These are phyloP conservation scores for Trematomus loennbergii DNA, from an alignment of 2,113 vertebrate genomes.

Conservation along the genomic window DNA sequence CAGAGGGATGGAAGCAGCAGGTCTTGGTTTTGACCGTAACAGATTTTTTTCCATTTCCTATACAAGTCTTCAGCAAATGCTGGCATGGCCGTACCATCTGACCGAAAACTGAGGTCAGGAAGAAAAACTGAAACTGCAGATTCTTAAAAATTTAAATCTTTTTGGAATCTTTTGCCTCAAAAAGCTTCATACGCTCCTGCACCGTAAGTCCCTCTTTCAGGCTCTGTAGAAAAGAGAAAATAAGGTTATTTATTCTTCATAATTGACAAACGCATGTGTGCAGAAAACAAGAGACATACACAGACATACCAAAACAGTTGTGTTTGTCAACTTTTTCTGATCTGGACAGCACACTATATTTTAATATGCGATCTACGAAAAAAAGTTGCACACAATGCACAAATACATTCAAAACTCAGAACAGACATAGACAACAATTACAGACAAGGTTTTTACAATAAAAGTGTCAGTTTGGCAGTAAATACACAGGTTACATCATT, in stretches of 20 bases:
- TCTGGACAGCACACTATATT: constrained; percentile 5
- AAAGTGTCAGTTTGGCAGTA: not conserved
- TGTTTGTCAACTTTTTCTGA: not conserved
- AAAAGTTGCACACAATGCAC: constrained; percentile 5
- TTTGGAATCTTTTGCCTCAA: constrained; percentile 96
- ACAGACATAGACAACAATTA: not conserved
- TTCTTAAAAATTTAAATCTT: constrained; percentile 86
- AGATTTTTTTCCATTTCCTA: constrained; percentile 13
- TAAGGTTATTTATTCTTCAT: not conserved
- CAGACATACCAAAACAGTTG: not conserved
- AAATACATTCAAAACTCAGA: not conserved
- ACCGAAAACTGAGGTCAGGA: constrained; percentile 20
- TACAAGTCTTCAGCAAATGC: constrained; percentile 35
- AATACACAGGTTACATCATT: no score
- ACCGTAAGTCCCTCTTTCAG: constrained; percentile 98
- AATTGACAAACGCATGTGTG: not conserved
- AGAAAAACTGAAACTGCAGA: constrained; percentile 47
- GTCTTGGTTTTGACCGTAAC: constrained; percentile 40
- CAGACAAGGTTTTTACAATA: not conserved
- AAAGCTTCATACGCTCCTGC: constrained; percentile 97
- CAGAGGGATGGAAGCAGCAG: constrained; percentile 52
- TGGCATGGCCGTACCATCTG: constrained; percentile 42
- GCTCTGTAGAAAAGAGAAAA: constrained; percentile 84
- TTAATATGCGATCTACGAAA: not conserved
- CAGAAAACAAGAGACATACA: not conserved